Base-by-base conservation (phyloP, 2,113 vertebrate species). In the Hirundichthys speculiger region DNA sequence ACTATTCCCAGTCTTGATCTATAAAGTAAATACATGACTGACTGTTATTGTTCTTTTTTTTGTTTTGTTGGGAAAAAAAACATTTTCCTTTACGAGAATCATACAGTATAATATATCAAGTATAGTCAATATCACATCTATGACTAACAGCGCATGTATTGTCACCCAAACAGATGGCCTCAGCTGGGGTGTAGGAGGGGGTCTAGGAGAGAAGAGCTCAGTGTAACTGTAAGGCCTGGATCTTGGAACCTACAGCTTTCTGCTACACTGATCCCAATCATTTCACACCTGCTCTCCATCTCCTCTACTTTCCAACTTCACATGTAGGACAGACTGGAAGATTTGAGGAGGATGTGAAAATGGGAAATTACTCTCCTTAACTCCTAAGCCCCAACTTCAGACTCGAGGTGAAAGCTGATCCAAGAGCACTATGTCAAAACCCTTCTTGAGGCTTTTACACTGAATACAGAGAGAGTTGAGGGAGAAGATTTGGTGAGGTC, bases 401-500 rank as follows among this genome's bases (percentile, higher is more conserved):
- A 71, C 34, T 61, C 18, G 10, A 64, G 69, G 65, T 53, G 62
- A 73, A 75, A 68, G 48, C 51, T 69, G 69, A 84, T 80, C 64
- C 69, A 0, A 79, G 65, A 68, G 60, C 65, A n/a, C 46, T 2
- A 13, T 16, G 22, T 75, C 73, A 18, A 30, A 59, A 76, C 72
- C 69, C 3, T 27, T 83, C 65, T 62, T 46, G 62, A 42, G 56
- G 46, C 22, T 80, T 66, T 65, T 64, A 49, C 24, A 20, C 49
- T 25, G 53, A 81, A 77, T 51, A 46, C 16, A 46, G 53, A 76
- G 30, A 66, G 49, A 46, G 75, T 65, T 72, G 50, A 86, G 70
- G 68, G 83, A 77, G 79, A 84, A 85, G 85, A 85, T 86, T 70
- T 87, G 85, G 79, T 88, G 86, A 90, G 88, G 87, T 86, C 82